Evolutionary conservation across 1,140 invertebrate species (phyloP).

Genomic region (Odontomachus brunneus): DNA sequence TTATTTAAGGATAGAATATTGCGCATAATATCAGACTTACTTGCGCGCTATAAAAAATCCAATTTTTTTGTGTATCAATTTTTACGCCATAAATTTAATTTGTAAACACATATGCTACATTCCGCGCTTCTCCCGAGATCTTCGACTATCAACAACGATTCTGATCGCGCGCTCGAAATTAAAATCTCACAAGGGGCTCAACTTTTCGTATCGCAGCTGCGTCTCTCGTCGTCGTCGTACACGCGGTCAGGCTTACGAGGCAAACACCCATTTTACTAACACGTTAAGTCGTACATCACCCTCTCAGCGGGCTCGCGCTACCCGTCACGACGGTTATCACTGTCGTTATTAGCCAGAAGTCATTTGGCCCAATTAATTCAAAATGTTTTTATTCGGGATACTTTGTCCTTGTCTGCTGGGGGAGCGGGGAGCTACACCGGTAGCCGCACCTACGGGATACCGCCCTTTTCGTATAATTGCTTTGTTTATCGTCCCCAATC

Average conservation of each 20-base stretch:
- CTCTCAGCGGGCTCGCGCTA: constrained; percentile 43
- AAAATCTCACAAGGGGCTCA: background rate
- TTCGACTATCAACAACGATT: background rate
- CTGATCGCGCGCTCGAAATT: background rate
- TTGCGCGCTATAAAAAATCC: too few species aligned
- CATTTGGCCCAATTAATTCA: constrained; percentile 66
- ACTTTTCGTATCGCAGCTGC: constrained; percentile 9
- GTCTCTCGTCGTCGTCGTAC: background rate
- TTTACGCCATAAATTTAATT: too few species aligned
- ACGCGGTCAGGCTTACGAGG: constrained; percentile 10
- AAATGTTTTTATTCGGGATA: constrained; percentile 69
- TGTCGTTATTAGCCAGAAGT: constrained; percentile 66
- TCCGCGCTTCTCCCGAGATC: background rate
- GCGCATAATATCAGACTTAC: too few species aligned
- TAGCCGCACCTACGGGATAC: constrained; percentile 68
- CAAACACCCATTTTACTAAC: constrained; percentile 49
- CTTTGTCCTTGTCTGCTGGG: constrained; percentile 66
- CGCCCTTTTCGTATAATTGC: constrained; percentile 82
- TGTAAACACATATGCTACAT: too few species aligned
- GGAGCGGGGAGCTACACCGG: constrained; percentile 54
- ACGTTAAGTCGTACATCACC: constrained; percentile 41
- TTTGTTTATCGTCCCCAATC: constrained; percentile 83
- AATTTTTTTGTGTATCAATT: too few species aligned
- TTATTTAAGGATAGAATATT: too few species aligned
- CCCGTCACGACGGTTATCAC: constrained; percentile 47